Evolutionary conservation across 1,140 invertebrate genomes (phyloP).

Genomic region (Calliphora vicina): DNA sequence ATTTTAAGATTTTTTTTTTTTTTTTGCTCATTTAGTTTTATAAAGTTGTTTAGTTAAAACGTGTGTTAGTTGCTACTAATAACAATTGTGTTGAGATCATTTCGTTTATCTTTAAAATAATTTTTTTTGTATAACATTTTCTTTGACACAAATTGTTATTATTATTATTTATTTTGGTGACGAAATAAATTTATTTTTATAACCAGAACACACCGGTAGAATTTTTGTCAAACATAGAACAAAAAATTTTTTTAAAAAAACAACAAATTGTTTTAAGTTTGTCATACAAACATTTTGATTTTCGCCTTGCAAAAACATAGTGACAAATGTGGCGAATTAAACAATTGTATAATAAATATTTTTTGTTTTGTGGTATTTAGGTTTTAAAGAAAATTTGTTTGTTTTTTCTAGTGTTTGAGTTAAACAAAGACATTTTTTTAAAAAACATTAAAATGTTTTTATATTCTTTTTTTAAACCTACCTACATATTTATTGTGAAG

Average conservation of each 20-base stretch:
- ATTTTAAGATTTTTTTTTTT: neutral
- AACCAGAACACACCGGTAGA: neutral
- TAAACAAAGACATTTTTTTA: neutral
- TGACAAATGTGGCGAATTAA: neutral
- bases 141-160: neutral
- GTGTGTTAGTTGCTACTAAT: neutral
- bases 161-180: neutral
- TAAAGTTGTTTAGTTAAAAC: neutral
- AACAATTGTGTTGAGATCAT: neutral
- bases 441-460: neutral
- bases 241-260: neutral
- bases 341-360: neutral
- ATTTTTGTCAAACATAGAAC: neutral
- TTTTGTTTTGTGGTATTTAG: neutral
- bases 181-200: conserved; percentile 11
- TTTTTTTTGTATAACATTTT: neutral
- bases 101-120: no score
- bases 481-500: neutral
- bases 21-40: neutral
- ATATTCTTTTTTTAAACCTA: neutral
- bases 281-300: neutral
- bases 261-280: neutral
- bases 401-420: neutral
- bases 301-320: neutral
- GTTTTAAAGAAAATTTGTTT: neutral